Evolutionary conservation across 2,113 vertebrate genomes (phyloP).

Genomic region (Austrofundulus limnaeus): DNA sequence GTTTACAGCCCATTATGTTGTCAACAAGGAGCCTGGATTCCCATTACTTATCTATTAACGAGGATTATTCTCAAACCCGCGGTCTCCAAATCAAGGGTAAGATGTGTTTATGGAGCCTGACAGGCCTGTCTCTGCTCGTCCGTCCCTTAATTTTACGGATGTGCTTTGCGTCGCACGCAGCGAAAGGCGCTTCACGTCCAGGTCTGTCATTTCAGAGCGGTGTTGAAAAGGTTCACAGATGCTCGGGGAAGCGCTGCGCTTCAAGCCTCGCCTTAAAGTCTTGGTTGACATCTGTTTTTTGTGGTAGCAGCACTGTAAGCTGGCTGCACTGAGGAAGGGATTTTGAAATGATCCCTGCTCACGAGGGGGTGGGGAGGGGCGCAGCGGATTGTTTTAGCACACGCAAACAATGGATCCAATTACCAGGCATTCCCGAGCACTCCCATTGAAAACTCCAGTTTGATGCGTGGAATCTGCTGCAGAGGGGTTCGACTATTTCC

Average conservation of each 20-base stretch:
- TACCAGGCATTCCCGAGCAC: conserved; percentile 55
- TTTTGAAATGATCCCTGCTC: conserved; percentile 51
- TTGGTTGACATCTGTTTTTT: conserved; percentile 63
- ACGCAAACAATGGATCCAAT: conserved; percentile 51
- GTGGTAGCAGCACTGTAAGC: conserved; percentile 40
- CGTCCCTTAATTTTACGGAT: conserved; percentile 38
- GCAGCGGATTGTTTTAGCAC: conserved; percentile 49
- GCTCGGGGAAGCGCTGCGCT: conserved; percentile 10
- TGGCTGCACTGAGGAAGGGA: conserved; percentile 44
- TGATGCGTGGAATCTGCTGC: conserved; percentile 45
- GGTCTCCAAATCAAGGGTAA: conserved; percentile 30
- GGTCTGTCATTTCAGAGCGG: conserved; percentile 55
- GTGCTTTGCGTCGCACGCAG: conserved; percentile 18
- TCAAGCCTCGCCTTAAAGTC: too few relatives aligned
- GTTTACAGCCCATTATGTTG: conserved; percentile 16
- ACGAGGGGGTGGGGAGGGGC: conserved; percentile 14
- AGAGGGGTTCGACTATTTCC: conserved; percentile 43
- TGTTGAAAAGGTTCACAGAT: conserved; percentile 34
- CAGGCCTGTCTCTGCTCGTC: conserved; percentile 62
- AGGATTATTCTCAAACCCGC: conserved; percentile 43
- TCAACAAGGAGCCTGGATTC: too few relatives aligned
- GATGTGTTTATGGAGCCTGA: conserved; percentile 49
- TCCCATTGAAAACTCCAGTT: conserved; percentile 43
- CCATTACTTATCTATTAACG: conserved; percentile 58
- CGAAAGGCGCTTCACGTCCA: conserved; percentile 42